Evolutionary conservation across 2,797 vertebrate species (phyloP).

Genomic region (Betta splendens): DNA sequence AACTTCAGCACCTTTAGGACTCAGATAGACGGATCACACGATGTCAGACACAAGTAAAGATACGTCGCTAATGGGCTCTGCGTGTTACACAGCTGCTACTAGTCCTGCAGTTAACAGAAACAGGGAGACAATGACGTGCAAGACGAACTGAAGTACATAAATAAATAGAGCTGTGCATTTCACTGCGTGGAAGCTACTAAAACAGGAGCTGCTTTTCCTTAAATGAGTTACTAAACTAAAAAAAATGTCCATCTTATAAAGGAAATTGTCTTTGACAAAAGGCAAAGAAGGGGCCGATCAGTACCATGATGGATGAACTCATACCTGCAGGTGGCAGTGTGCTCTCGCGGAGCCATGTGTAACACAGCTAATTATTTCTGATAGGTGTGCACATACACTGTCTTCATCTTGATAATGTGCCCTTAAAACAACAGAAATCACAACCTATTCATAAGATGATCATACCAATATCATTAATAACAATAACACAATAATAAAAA

Average conservation of each 20-base stretch:
- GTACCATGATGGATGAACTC: slow-evolving; percentile 59
- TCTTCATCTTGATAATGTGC: slow-evolving; percentile 75
- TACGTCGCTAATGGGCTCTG: slow-evolving; percentile 67
- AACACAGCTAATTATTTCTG: slow-evolving; percentile 43
- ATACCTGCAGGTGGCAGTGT: slow-evolving; percentile 67
- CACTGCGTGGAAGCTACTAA: slow-evolving; percentile 65
- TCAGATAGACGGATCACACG: slow-evolving; percentile 25
- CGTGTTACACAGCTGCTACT: slow-evolving; percentile 82
- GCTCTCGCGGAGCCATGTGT: slow-evolving; percentile 31
- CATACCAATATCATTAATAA: slow-evolving; percentile 81
- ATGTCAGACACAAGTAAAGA: slow-evolving; percentile 31
- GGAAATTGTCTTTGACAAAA: slow-evolving; percentile 15
- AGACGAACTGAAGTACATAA: slow-evolving; percentile 70
- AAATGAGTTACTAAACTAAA: slow-evolving; percentile 28
- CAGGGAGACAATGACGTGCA: slow-evolving; percentile 58
- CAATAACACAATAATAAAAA: slow-evolving; percentile 82
- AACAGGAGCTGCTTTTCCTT: slow-evolving; percentile 48
- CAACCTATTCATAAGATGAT: slow-evolving; percentile 72
- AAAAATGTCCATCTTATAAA: slow-evolving; percentile 24
- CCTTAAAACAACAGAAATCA: slow-evolving; percentile 68
- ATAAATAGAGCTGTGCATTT: slow-evolving; percentile 80
- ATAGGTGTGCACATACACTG: slow-evolving; percentile 52
- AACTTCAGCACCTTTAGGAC: slow-evolving; percentile 52
- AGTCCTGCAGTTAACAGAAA: slow-evolving; percentile 67
- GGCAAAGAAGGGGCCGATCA: slow-evolving; percentile 38